Percentiles rank a stretch among this genome's conserved stretches.
These are phyloP conservation scores for Dicentrarchus labrax DNA, from an alignment of 2,113 vertebrate genomes.

Conservation along the genomic window DNA sequence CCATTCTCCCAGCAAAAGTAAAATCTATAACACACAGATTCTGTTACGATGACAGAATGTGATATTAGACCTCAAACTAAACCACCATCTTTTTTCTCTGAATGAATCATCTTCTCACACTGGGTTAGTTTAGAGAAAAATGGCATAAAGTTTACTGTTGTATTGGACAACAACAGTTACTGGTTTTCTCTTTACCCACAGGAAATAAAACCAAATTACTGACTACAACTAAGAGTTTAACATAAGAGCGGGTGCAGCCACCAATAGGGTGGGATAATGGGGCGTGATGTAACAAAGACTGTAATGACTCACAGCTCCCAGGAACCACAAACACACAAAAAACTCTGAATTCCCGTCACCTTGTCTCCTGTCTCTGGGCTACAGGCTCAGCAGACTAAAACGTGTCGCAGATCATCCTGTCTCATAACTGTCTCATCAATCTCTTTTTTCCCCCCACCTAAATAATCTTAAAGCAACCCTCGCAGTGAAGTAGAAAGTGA, in stretches of 20 bases:
- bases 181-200: not conserved
- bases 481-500: constrained; percentile 10
- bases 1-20: not conserved
- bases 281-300: not conserved
- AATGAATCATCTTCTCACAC: not conserved
- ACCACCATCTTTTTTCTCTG: not conserved
- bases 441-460: not conserved
- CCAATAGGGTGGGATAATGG: not conserved
- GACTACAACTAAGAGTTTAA: not conserved
- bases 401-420: constrained; percentile 40
- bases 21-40: not conserved
- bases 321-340: not conserved
- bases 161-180: not conserved
- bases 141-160: not conserved
- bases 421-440: constrained; percentile 42
- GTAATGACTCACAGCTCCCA: not conserved
- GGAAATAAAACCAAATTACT: constrained; percentile 3
- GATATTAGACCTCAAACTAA: not conserved
- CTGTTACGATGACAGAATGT: not conserved
- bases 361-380: constrained; percentile 33
- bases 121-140: not conserved
- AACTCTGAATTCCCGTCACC: constrained; percentile 12
- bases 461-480: constrained; percentile 48
- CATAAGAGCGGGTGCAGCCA: not conserved
- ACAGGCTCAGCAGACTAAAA: constrained; percentile 23